Percentiles rank a stretch among this genome's conserved stretches.
phyloP scores from a whole-genome alignment of 2,888 invertebrate genomes.

The Agonum fuliginosum region DNA sequence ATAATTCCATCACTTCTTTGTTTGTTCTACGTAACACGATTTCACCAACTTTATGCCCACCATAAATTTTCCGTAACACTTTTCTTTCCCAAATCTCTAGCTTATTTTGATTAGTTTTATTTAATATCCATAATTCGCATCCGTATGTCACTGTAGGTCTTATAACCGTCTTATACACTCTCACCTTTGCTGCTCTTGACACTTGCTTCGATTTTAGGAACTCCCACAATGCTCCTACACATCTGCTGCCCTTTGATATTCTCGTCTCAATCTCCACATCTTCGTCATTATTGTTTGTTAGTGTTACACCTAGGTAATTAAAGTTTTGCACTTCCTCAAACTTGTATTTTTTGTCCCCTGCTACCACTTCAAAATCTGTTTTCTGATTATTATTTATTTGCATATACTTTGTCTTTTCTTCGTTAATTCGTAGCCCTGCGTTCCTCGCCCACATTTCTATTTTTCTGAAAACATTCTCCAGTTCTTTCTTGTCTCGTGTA shows the following conservation, averaged over 20 bases:
- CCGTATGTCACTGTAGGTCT: neutral
- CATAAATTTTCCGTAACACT: neutral
- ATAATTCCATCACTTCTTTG: neutral
- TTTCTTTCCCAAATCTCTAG: neutral
- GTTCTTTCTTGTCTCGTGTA: neutral
- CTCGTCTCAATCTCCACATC: neutral
- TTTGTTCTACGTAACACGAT: neutral
- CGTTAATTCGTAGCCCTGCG: neutral
- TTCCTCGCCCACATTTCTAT: neutral
- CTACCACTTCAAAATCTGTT: too few relatives aligned
- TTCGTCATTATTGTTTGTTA: neutral
- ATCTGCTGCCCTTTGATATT: neutral
- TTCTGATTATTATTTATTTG: neutral
- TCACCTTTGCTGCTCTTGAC: neutral
- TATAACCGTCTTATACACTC: constrained; percentile 1
- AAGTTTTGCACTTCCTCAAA: too few relatives aligned
- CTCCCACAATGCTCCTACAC: neutral
- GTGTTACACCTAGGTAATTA: neutral
- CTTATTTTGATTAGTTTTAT: neutral
- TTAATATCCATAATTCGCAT: neutral
- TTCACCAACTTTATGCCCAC: neutral
- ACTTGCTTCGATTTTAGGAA: neutral
- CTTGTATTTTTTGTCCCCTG: too few relatives aligned
- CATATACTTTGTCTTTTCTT: neutral
- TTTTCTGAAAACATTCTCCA: neutral